Evolutionary conservation across 2,888 invertebrate species (phyloP).

Genomic region (Branchellion lobata): DNA sequence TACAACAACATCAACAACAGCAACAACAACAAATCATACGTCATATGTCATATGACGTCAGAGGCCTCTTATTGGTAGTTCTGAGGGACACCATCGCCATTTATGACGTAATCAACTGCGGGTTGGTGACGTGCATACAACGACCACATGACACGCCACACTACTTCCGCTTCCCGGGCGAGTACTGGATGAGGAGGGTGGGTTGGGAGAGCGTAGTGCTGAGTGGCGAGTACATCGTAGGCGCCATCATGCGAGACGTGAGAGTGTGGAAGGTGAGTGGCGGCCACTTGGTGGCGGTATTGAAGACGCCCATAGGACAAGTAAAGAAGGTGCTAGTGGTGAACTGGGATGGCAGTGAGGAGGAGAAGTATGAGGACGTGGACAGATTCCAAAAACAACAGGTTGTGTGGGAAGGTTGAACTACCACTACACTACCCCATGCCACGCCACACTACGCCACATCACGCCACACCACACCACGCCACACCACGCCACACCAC

Average conservation of each 20-base stretch:
- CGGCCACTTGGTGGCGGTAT: neutral
- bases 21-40: slow-evolving; percentile 49
- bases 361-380: neutral
- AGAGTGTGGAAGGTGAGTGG: slow-evolving; percentile 57
- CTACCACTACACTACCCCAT: no score
- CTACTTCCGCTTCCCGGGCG: slow-evolving; percentile 59
- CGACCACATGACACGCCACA: slow-evolving; percentile 57
- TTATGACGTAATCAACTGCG: slow-evolving; percentile 56
- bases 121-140: slow-evolving; percentile 54
- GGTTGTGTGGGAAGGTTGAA: no score
- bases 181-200: slow-evolving; percentile 51
- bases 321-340: slow-evolving; percentile 3
- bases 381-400: neutral
- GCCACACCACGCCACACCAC: no score
- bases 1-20: no score
- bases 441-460: no score
- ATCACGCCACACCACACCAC: no score
- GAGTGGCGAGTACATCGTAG: slow-evolving; percentile 58
- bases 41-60: slow-evolving; percentile 48
- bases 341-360: neutral
- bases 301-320: slow-evolving; percentile 43
- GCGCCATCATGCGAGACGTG: slow-evolving; percentile 59
- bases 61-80: slow-evolving; percentile 48
- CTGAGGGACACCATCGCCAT: slow-evolving; percentile 54
- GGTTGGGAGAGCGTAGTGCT: slow-evolving; percentile 58